Base-by-base conservation (phyloP, 2,888 invertebrate genomes). In the Metallyticus violacea region DNA sequence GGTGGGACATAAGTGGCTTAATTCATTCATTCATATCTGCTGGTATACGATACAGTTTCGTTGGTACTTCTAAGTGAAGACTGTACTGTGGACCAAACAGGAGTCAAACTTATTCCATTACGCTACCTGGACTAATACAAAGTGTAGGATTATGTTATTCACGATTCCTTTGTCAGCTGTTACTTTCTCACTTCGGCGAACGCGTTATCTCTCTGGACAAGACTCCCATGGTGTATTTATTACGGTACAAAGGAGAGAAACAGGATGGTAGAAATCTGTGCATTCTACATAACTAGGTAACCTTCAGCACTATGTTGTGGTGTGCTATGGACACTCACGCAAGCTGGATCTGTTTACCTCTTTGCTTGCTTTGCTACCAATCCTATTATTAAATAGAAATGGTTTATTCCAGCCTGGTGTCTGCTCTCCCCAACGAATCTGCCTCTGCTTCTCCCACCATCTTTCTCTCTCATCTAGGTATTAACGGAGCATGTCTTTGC, bases 331-430 rank as follows among this genome's bases (percentile, higher is more conserved):
- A 79, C 79, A 80, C 22, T 26, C 9, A 28, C 28, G 25, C 79
- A 80, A 29, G 28, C 81, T 29, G 30, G 22, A 2, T 76, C 79
- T 85, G 87, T 85, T 85, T 82, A 85, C 87, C 79, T 28, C 82
- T 25, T 40, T 84, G 79, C 86, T 86, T 85, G 87, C 85, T 77
- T 85, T 77, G 85, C 87, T 85, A 87, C 86, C 88, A 88, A 88
- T 88, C 88, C 88, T 88, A 88, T 88, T 88, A 88, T 88, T 88
- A 88, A 88, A 88, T 88, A 88, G 87, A 87, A 87, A 84, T 79
- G 88, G 88, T 88, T 87, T 88, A 87, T 88, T 87, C 83, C 85
- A 81, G 79, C 40, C 77, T 77, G 79, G 77, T 81, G 76, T 77
- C 82, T 29, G 40, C 86, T 81, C 80, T 40, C 40, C 26, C 9